phyloP scores from a whole-genome alignment of 2,888 invertebrate species.

The Teinopalpus imperialis region DNA sequence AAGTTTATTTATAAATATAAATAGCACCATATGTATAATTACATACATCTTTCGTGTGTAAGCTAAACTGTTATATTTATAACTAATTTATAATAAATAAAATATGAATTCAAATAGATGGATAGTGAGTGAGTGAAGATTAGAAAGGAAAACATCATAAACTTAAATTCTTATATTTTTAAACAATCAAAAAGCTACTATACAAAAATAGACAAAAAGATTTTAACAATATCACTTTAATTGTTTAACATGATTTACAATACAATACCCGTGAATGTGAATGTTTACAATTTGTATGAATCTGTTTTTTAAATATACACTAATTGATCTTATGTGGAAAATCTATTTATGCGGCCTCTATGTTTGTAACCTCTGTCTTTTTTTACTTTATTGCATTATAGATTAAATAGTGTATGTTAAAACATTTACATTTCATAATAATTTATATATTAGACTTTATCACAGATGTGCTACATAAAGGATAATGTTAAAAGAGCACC shows the following conservation, averaged over 20 bases:
- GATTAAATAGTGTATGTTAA: conserved; percentile 22
- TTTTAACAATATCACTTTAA: conserved; percentile 42
- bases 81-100: neutral
- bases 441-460: conserved; percentile 25
- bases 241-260: conserved; percentile 31
- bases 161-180: conserved; percentile 37
- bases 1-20: no score
- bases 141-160: conserved; percentile 26
- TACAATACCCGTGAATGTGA: conserved; percentile 22
- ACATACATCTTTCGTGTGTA: no score
- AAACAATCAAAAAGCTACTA: conserved; percentile 39
- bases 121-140: conserved; percentile 30
- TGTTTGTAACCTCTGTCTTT: neutral
- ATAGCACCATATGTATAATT: no score
- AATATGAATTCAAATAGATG: neutral
- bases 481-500: conserved; percentile 19
- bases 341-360: no score
- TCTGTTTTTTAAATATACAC: no score
- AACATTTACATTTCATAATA: conserved; percentile 8
- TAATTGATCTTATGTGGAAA: no score
- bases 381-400: conserved; percentile 17
- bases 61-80: neutral
- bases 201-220: conserved; percentile 55
- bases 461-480: conserved; percentile 21
- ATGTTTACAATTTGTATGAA: neutral